phyloP scores from a whole-genome alignment of 2,113 vertebrate species.

The human region DNA sequence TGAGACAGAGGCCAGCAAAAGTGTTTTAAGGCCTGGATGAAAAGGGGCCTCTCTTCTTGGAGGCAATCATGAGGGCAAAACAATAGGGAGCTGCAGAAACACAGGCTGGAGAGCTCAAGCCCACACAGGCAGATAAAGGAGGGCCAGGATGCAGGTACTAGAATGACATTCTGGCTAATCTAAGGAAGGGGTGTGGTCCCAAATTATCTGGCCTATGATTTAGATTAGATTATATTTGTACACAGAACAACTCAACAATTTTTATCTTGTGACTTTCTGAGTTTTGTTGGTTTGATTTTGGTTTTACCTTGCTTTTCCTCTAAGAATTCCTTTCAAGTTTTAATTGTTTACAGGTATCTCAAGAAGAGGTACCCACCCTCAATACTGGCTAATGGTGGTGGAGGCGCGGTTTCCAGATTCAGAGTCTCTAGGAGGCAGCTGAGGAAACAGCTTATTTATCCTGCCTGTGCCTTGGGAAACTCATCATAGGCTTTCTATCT shows the following conservation, averaged over 20 bases:
- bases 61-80: not conserved
- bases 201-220: not conserved
- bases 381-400: not conserved
- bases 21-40: not conserved
- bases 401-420: not conserved
- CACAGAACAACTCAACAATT: not conserved
- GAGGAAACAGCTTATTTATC: not conserved
- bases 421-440: not conserved
- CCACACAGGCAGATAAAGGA: not conserved
- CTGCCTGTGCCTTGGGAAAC: not conserved
- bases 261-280: not conserved
- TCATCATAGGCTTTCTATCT: not conserved
- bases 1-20: not conserved
- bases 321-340: not conserved
- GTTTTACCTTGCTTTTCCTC: conserved; percentile 2
- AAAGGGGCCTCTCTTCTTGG: not conserved
- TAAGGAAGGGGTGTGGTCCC: not conserved
- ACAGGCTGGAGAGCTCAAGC: not conserved
- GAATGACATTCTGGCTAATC: not conserved
- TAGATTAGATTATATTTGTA: not conserved
- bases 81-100: not conserved
- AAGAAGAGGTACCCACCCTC: not conserved
- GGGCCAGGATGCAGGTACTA: not conserved
- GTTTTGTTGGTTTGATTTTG: not conserved
- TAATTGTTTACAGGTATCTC: not conserved